These are phyloP conservation scores for Cataglyphis livida DNA, from an alignment of 2,888 invertebrate genomes.

Conservation along the genomic window DNA sequence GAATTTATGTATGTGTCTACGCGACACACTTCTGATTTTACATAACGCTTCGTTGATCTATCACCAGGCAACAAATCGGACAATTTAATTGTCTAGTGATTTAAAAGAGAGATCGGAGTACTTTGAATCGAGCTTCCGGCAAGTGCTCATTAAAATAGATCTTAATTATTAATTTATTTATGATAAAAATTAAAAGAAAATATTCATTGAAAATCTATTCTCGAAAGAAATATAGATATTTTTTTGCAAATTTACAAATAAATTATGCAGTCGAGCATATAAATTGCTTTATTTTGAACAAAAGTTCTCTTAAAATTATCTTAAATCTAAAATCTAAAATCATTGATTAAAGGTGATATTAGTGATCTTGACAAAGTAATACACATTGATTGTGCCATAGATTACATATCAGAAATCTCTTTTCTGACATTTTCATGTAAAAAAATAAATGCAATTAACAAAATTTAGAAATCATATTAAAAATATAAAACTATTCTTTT, in stretches of 20 bases:
- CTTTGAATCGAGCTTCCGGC: neutral
- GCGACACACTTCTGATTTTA: neutral
- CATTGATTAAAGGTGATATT: neutral
- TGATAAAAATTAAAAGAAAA: neutral
- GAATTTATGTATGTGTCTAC: neutral
- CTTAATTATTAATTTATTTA: constrained; percentile 1
- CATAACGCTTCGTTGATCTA: constrained; percentile 17
- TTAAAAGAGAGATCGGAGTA: constrained; percentile 19
- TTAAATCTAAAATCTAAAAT: neutral
- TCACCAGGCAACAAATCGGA: neutral
- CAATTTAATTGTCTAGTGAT: neutral
- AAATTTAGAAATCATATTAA: neutral
- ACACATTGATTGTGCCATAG: neutral
- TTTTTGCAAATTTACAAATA: neutral
- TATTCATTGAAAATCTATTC: neutral
- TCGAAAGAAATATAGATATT: neutral
- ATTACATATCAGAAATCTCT: neutral
- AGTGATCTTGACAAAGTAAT: neutral
- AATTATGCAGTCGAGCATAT: neutral
- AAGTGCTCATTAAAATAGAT: neutral
- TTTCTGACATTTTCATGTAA: neutral
- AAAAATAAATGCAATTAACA: neutral
- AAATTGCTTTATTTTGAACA: neutral
- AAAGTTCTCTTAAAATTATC: neutral
- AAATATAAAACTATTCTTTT: neutral